Percentiles rank a stretch among this genome's conserved stretches.
These are phyloP conservation scores for Bolborhynchus lineola DNA, from an alignment of 2,113 vertebrate species.

Conservation along the genomic window DNA sequence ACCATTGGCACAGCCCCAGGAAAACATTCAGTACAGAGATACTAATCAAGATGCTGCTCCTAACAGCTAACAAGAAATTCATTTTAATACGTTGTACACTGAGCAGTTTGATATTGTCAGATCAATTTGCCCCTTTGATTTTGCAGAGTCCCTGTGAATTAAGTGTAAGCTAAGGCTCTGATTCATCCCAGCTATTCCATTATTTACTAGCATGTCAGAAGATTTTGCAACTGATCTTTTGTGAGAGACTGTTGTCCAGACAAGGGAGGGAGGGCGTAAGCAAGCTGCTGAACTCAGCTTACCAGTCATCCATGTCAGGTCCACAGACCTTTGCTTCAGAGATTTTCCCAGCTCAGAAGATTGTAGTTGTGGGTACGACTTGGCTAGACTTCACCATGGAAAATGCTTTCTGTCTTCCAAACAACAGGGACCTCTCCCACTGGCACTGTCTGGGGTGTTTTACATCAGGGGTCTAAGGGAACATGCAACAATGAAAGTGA, in stretches of 20 bases:
- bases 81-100: conserved; percentile 25
- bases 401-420: not conserved
- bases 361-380: not conserved
- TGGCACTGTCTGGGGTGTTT: not conserved
- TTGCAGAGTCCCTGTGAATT: not conserved
- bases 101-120: not conserved
- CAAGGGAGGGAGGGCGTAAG: not conserved
- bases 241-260: not conserved
- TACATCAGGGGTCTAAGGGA: not conserved
- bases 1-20: conserved; percentile 61
- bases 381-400: not conserved
- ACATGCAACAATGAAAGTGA: not conserved
- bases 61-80: conserved; percentile 38
- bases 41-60: conserved; percentile 33
- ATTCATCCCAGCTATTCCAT: conserved; percentile 35
- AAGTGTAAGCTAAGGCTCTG: conserved; percentile 24
- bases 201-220: not conserved
- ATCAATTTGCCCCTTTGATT: conserved; percentile 62
- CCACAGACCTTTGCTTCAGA: not conserved
- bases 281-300: not conserved
- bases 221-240: not conserved
- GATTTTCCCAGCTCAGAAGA: not conserved
- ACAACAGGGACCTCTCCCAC: not conserved
- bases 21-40: conserved; percentile 54
- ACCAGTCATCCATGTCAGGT: not conserved